Evolutionary conservation across 2,113 vertebrate genomes (phyloP), one percentile per base, ranked within the genome.

Genomic region (Odontophorus gujanensis): DNA sequence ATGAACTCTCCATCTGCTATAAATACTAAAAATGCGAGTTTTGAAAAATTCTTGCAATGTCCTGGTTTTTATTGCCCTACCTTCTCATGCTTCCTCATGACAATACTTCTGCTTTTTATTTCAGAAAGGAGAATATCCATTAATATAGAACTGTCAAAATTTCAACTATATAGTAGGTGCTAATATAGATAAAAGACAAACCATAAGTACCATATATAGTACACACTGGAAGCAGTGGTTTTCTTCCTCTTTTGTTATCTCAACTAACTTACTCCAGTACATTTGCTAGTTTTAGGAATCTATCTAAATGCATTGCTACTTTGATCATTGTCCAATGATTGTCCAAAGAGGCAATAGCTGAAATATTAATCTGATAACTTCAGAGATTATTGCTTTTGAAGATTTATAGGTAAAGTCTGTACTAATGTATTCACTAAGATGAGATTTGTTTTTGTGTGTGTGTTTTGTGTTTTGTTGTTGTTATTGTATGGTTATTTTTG

Each of bases 281-380:
- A 5, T 76, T 18, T 68, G 38, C 24, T 42, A 73, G 12, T 65
- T 51, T 58, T 17, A n/a, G 47, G 28, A 26, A 65, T 69, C 48
- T 11, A 15, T 34, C 66, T 79, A 6, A n/a, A 58, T 24, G 5
- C 83, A 55, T 90, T 93, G 38, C 12, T 86, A 42, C 81, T 47
- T 91, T 51, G 11, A 77, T 40, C 30, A 68, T 81, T 82, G 12
- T 89, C 20, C 36, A 93, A 87, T 94, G 10, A 2, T 81, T 26
- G 7, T 40, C 10, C 40, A 40, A 40, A 40, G 40, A 11, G 36
- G n/a, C 6, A 21, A 26, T 74, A 91, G 50, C 43, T 55, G 26
- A 96, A 94, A 95, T 81, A 91, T 82, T 68, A 58, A 38, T 61
- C 73, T 95, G 9, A 48, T 65, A 91, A 63, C 18, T 13, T 57